These are phyloP conservation scores for Propsilocerus akamusi DNA, from an alignment of 1,140 invertebrate genomes.

Conservation along the genomic window DNA sequence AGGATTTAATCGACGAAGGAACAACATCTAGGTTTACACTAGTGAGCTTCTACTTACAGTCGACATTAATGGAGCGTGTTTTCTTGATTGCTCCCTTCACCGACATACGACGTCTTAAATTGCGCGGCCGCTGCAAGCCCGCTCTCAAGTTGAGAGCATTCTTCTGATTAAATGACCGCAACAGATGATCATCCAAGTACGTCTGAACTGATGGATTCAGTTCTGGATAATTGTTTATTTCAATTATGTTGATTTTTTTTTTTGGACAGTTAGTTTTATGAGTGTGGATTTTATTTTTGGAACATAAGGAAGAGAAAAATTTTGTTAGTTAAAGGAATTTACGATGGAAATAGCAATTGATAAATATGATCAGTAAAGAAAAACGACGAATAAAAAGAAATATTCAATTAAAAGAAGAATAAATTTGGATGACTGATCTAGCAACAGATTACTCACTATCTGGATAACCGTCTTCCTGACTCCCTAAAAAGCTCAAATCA, in stretches of 20 bases:
- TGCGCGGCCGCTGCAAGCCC: slow-evolving; percentile 27
- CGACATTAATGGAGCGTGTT: slow-evolving; percentile 67
- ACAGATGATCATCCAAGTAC: slow-evolving; percentile 72
- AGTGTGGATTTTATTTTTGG: background rate
- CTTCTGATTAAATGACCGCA: slow-evolving; percentile 57
- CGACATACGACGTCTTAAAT: slow-evolving; percentile 52
- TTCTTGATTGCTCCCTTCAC: slow-evolving; percentile 73
- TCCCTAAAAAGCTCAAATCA: slow-evolving; percentile 84
- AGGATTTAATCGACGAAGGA: too few species aligned
- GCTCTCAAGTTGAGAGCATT: slow-evolving; percentile 38
- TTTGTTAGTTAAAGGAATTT: too few species aligned
- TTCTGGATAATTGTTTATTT: slow-evolving; percentile 34
- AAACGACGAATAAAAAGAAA: too few species aligned
- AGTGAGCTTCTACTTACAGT: slow-evolving; percentile 59
- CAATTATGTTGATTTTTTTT: too few species aligned
- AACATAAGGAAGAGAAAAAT: too few species aligned
- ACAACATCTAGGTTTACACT: too few species aligned
- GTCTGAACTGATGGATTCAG: slow-evolving; percentile 65
- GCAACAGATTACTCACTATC: slow-evolving; percentile 46
- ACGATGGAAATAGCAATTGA: too few species aligned
- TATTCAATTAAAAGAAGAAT: too few species aligned
- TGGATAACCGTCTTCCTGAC: slow-evolving; percentile 75
- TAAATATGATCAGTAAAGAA: too few species aligned
- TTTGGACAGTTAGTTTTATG: background rate
- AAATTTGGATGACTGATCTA: too few species aligned